Evolutionary conservation across 2,888 invertebrate genomes (phyloP), one percentile per base, ranked within the genome.

Genomic region (Metalampra italica): DNA sequence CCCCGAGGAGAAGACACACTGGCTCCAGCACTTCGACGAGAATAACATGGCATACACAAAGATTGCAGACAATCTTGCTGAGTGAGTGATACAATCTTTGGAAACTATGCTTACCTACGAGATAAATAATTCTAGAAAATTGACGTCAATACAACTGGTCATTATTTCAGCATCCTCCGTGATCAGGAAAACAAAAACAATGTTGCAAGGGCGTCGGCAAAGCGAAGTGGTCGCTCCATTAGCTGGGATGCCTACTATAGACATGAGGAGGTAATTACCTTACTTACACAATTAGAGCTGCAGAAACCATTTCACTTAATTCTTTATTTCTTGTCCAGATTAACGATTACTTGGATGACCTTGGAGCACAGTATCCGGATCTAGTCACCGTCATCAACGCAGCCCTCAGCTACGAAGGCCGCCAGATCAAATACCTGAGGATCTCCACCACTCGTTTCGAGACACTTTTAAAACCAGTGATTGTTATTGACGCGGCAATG

Each of bases 401-500:
- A 49, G 93, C 91, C 0, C 71, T 83, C 46, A 91, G 91, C 40
- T 90, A 79, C 60, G 91, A 93, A 77, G 91, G 91, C 5, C 90
- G 92, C n/a, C 82, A 89, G 49, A 83, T 94, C 53, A 90, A 90
- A 59, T 89, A 90, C 54, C 80, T 92, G 43, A 92, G 91, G 65
- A 90, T 94, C 50, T 93, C 93, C 1, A 87, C 82, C 29, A 82
- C 83, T 13, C 78, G 81, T 9, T 82, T 81, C 43, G 82, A 82
- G 51, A 73, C 83, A 50, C 60, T 70, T n/a, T 66, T 57, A 34
- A 92, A 92, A 50, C 92, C 92, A 0, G 88, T 90, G 1, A 90
- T 93, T 52, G 71, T 93, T 29, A 83, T 93, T 29, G 93, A 93
- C 57, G 91, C 90, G 29, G 92, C 91, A 29, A 91, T 92, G 39